Conservation (phyloP, 1,140 invertebrate species). For the Drosophila littoralis region DNA sequence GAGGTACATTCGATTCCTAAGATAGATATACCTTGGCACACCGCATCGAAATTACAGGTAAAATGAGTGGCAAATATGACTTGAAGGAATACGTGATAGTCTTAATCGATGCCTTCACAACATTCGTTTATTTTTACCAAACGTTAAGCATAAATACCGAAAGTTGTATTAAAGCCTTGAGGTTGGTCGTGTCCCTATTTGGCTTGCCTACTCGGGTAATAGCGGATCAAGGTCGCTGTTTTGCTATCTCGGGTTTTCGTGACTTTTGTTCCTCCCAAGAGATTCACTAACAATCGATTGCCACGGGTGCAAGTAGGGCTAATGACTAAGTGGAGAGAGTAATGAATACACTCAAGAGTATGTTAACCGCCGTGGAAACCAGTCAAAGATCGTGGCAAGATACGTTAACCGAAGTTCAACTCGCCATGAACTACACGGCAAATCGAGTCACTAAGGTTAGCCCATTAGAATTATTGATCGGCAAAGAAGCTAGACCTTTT, state of each 20-base stretch:
- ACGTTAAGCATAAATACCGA: background rate
- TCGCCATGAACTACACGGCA: background rate
- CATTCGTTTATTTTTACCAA: constrained; percentile 50
- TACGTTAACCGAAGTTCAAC: background rate
- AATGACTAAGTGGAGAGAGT: background rate
- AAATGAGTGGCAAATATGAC: constrained; percentile 7
- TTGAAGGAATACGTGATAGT: constrained; percentile 30
- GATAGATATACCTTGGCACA: constrained; percentile 29
- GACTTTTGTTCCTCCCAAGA: constrained; percentile 56
- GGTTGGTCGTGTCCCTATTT: constrained; percentile 42
- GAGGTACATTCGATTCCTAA: constrained; percentile 52
- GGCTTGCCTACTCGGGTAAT: constrained; percentile 59
- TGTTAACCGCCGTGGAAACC: background rate
- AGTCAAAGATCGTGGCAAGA: constrained; percentile 11
- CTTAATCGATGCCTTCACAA: constrained; percentile 44
- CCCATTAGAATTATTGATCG: constrained; percentile 1
- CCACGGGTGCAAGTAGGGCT: background rate
- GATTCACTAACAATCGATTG: constrained; percentile 6
- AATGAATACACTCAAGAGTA: background rate
- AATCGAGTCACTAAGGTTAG: constrained; percentile 1
- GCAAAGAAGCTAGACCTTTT: background rate
- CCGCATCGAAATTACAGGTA: constrained; percentile 14
- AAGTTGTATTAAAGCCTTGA: constrained; percentile 10
- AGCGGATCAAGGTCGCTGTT: constrained; percentile 71
- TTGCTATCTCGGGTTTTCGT: constrained; percentile 64